Evolutionary conservation across 2,888 invertebrate species (phyloP).

Genomic region (Colostygia pectinataria): DNA sequence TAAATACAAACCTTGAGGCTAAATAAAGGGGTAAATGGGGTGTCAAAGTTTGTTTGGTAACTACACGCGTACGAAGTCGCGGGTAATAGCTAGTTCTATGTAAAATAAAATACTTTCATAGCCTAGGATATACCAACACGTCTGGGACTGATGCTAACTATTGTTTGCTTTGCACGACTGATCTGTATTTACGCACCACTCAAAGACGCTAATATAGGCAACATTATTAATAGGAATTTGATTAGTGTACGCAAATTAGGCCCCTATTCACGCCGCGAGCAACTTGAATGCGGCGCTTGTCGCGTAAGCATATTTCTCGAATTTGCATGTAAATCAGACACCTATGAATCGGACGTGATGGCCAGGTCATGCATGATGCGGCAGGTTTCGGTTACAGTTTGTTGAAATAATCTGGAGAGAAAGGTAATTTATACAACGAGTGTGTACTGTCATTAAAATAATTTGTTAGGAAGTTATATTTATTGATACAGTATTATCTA

Average conservation of each 20-base stretch:
- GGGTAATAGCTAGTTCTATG: too few species aligned
- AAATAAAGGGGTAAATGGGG: too few species aligned
- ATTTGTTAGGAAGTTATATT: not conserved
- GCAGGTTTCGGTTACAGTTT: slow-evolving; percentile 4
- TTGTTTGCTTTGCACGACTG: slow-evolving; percentile 31
- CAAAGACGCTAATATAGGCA: slow-evolving; percentile 48
- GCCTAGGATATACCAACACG: too few species aligned
- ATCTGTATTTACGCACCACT: slow-evolving; percentile 39
- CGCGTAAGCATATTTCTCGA: slow-evolving; percentile 52
- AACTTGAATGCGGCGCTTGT: slow-evolving; percentile 57
- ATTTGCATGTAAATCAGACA: slow-evolving; percentile 67
- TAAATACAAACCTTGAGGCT: too few species aligned
- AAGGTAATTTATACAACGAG: too few species aligned
- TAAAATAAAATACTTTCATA: too few species aligned
- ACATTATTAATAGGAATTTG: slow-evolving; percentile 69
- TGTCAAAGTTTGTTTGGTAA: too few species aligned
- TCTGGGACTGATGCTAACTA: too few species aligned
- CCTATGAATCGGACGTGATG: slow-evolving; percentile 45
- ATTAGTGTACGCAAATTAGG: slow-evolving; percentile 68
- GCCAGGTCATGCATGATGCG: not conserved
- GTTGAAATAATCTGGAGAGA: not conserved
- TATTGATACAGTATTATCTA: too few species aligned
- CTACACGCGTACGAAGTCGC: too few species aligned
- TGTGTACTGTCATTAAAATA: too few species aligned
- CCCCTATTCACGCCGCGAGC: slow-evolving; percentile 63